Evolutionary conservation across 2,888 invertebrate species (phyloP), one percentile per base, ranked within the genome.

Genomic region (Leucophenga montana): DNA sequence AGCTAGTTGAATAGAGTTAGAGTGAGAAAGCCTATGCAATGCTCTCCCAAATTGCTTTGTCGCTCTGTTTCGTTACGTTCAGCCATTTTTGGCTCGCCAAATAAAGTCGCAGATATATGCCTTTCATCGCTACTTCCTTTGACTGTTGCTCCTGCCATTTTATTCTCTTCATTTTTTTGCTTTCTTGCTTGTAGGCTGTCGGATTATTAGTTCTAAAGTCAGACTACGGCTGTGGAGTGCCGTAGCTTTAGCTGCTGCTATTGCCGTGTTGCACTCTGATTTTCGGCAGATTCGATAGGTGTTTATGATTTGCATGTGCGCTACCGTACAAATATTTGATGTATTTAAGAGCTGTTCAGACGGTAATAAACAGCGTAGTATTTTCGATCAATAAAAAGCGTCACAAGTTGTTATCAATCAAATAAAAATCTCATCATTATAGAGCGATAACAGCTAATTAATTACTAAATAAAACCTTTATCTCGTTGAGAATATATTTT

Each of bases 191-290:
- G 81, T 81, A 81, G 83, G 81, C 81, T 81, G 78, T 75, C 76
- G 82, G 82, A 85, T 85, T 84, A 83, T 84, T 84, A 84, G 84
- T 80, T 84, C 79, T 79, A 80, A 84, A 84, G 84, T 84, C 84
- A 84, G 77, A 80, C 83, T 80, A 78, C 73, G 70, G 76, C 62
- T 61, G 73, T 71, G 66, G n/a, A n/a, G 4, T 14, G 22, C 27
- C 33, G 11, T 16, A 5, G n/a, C 33, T 13, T 14, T 5, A 59
- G 31, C 16, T 33, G 18, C 11, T 18, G 20, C 54, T 18, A 54
- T n/a, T 14, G 22, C 27, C 33, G 18, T 16, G 50, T n/a, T 50
- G 50, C 18, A n/a, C 11, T 50, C 50, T 50, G 50, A 57, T 64
- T 64, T 64, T 64, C 22, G 48, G 14, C 16, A 59, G 27, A 54